Conservation (phyloP, 2,888 invertebrate species). For the Synergus laeviventris region DNA sequence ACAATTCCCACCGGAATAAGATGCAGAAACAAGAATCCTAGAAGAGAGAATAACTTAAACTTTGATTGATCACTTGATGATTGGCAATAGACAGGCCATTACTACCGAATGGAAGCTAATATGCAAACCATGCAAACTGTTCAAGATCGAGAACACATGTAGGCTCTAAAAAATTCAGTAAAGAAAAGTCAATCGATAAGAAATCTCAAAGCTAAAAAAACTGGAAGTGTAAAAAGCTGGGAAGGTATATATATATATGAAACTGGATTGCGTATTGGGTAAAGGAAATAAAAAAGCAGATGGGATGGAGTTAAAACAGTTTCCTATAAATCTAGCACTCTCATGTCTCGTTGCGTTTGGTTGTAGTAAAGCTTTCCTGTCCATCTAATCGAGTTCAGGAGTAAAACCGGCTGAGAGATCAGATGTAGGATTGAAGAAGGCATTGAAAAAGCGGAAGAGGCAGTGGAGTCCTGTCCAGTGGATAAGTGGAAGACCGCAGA, state of each 20-base stretch:
- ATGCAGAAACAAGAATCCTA: neutral
- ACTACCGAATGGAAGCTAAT: neutral
- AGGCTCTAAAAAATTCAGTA: neutral
- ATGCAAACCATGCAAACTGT: neutral
- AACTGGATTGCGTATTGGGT: neutral
- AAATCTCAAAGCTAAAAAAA: neutral
- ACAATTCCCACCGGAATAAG: neutral
- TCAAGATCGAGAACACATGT: neutral
- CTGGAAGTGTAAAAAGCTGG: neutral
- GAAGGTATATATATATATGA: neutral
- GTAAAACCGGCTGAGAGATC: slow-evolving; percentile 28
- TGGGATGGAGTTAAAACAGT: slow-evolving; percentile 8
- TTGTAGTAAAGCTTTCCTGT: neutral
- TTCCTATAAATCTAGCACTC: slow-evolving; percentile 32
- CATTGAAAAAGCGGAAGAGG: slow-evolving; percentile 11
- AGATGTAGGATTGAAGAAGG: neutral
- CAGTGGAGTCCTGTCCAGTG: neutral
- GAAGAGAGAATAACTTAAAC: neutral
- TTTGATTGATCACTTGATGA: neutral
- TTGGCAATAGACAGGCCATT: neutral
- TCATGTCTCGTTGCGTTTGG: slow-evolving; percentile 6
- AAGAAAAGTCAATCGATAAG: neutral
- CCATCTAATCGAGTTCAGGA: slow-evolving; percentile 6
- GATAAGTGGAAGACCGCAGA: neutral
- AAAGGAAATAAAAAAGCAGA: neutral